These are phyloP conservation scores for Anableps anableps DNA, from an alignment of 2,797 vertebrate species.

Conservation along the genomic window DNA sequence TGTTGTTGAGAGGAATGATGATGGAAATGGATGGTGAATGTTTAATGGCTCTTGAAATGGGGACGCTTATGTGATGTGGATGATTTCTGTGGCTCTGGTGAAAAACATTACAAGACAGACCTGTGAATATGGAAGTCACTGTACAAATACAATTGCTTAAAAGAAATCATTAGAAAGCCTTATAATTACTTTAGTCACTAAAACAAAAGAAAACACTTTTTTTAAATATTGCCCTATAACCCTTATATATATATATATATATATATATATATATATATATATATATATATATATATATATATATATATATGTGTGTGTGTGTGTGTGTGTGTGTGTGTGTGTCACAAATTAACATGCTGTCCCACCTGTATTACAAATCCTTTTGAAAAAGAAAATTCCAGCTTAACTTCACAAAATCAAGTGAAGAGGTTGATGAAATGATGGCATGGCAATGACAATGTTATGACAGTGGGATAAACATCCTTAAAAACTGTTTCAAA, in stretches of 20 bases:
- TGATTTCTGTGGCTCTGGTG: constrained; percentile 58
- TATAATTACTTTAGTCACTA: neutral
- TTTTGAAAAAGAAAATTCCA: neutral
- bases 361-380: too few relatives aligned
- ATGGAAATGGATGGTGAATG: constrained; percentile 52
- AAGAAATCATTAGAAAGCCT: constrained; percentile 1
- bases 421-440: constrained; percentile 46
- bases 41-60: constrained; percentile 61
- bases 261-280: too few relatives aligned
- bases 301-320: too few relatives aligned
- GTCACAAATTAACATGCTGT: too few relatives aligned
- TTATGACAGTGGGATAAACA: constrained; percentile 49
- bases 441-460: constrained; percentile 62
- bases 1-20: constrained; percentile 54
- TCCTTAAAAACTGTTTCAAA: constrained; percentile 34
- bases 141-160: constrained; percentile 41
- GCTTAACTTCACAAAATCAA: constrained; percentile 29
- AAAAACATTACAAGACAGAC: constrained; percentile 50
- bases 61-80: constrained; percentile 49
- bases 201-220: constrained; percentile 4
- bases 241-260: too few relatives aligned
- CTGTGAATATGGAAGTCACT: constrained; percentile 50
- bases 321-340: too few relatives aligned
- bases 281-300: too few relatives aligned
- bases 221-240: neutral